Evolutionary conservation across 2,888 invertebrate genomes (phyloP), one percentile per base, ranked within the genome.

Genomic region (Lampropteryx suffumata): DNA sequence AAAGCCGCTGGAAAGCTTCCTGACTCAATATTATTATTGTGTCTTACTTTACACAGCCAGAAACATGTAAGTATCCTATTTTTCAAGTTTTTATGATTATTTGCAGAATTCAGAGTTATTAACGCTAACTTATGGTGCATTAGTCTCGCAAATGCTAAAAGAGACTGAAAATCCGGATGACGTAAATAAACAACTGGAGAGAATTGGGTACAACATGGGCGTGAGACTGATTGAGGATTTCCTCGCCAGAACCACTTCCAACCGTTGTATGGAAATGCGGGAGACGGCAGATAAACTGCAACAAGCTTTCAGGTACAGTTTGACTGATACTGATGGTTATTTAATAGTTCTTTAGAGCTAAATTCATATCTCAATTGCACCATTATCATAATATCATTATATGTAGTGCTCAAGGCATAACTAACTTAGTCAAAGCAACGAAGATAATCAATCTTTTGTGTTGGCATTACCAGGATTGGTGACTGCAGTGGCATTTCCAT

Each of bases 121-220:
- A 65, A 98, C 98, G 4, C 92, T 99, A 39, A 99, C 99, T 0
- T 99, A 99, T 86, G 99, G 99, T 32, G 97, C 99, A 2, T 89
- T 99, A 55, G 99, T 99, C 0, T 96, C 98, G 1, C 99, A 99
- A 90, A 94, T 99, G 91, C 87, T 99, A 12, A 97, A 98, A 81
- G 99, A 99, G 79, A 95, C 96, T 68, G 99, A 99, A 77, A 98
- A 97, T 83, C 94, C 97, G 3, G 99, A 99, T 29, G 99, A 99
- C 89, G 99, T 99, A 0, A 99, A 99, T 79, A 98, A 98, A 73
- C 99, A 99, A 73, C 85, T 99, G 52, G 98, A 98, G 72, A 90
- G 97, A 73, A 95, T 98, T 86, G 99, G 99, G 3, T 99, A 99
- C 79, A 99, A 99, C 76, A 99, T 99, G 94, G 99, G 99, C 8